Evolutionary conservation across 37 sponge, comb jelly and placozoan genomes (phyloP).

Genomic region (Aplysina aerophoba): DNA sequence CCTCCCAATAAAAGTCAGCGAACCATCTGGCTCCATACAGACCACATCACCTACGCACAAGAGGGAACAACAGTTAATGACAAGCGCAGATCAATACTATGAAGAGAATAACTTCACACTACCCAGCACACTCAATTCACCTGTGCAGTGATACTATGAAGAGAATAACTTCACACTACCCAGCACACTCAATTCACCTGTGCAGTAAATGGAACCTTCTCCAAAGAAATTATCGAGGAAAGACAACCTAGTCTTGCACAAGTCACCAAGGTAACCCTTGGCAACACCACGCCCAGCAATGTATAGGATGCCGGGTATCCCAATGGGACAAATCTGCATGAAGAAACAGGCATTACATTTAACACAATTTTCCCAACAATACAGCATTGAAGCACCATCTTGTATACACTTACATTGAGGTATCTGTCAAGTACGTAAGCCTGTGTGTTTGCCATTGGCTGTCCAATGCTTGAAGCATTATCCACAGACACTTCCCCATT

Average conservation of each 20-base stretch:
- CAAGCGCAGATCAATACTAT: background rate
- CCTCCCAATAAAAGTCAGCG: conserved; percentile 51
- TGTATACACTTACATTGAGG: background rate
- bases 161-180: too few species aligned
- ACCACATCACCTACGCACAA: conserved; percentile 33
- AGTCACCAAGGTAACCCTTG: conserved; percentile 39
- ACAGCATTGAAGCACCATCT: too few species aligned
- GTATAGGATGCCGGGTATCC: conserved; percentile 33
- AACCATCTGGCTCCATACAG: conserved; percentile 36
- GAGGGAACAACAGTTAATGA: background rate
- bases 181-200: conserved; percentile 14
- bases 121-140: too few species aligned
- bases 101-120: too few species aligned
- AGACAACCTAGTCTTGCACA: conserved; percentile 3
- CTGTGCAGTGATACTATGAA: too few species aligned
- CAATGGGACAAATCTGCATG: conserved; percentile 24
- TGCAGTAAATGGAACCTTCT: conserved; percentile 33
- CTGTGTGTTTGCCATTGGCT: conserved; percentile 16
- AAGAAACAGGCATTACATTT: background rate
- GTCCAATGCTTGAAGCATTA: conserved; percentile 29
- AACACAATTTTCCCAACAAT: too few species aligned
- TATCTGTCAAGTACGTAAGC: conserved; percentile 22
- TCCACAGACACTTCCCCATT: background rate
- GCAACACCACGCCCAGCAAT: conserved; percentile 61
- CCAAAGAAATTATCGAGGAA: conserved; percentile 30